A percentile compares a stretch with the other conserved stretches of the same genome.
Conservation (phyloP, 2,113 vertebrate species). For the Dasypus novemcinctus region DNA sequence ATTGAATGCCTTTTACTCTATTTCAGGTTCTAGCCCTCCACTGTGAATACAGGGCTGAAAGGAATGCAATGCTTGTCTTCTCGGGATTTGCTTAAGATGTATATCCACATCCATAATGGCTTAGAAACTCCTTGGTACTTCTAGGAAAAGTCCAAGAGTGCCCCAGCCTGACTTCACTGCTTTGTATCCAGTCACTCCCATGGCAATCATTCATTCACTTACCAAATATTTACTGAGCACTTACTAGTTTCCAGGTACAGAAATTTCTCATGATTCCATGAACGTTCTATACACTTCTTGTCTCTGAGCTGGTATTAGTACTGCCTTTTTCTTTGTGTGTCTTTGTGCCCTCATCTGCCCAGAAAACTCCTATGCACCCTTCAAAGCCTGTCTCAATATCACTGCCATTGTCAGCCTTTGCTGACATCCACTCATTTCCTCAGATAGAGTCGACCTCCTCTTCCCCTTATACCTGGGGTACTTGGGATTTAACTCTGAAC, state of each 20-base stretch:
- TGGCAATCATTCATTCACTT: no score
- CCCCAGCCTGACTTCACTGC: neutral
- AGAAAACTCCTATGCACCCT: neutral
- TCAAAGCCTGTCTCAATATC: neutral
- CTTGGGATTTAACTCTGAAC: neutral
- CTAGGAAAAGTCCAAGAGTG: neutral
- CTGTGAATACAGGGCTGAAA: neutral
- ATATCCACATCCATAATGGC: fast-evolving
- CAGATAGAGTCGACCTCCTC: neutral
- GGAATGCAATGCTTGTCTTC: neutral
- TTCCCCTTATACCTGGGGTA: neutral
- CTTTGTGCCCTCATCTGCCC: neutral
- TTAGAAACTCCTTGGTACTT: neutral
- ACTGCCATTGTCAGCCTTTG: neutral
- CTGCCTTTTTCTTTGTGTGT: neutral
- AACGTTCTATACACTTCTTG: fast-evolving
- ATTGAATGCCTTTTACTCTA: neutral
- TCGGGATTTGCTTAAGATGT: no score
- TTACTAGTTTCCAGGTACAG: neutral
- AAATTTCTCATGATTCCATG: fast-evolving
- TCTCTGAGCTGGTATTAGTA: neutral
- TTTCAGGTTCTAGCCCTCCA: neutral
- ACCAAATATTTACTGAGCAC: no score
- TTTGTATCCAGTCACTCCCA: neutral
- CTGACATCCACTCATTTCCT: neutral